Base-by-base conservation (phyloP, 2,113 vertebrate genomes). In the Paralichthys olivaceus region DNA sequence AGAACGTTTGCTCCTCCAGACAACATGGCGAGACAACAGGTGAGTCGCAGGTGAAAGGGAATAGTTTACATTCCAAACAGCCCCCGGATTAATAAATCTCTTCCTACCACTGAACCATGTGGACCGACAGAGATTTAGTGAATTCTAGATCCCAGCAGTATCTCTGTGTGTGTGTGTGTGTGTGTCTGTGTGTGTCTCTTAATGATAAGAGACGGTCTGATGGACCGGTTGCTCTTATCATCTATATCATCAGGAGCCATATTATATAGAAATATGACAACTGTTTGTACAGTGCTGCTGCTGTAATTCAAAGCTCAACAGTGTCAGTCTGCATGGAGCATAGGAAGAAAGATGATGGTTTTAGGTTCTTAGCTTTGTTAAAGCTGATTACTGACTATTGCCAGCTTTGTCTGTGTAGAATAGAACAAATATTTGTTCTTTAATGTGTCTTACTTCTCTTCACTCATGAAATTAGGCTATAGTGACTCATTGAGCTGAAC, bases 41-140 rank as follows among this genome's bases (percentile, higher is more conserved):
- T 88, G 84, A 88, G 63, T 75, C 71, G 67, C 70, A 71, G 79
- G 84, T 88, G 84, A 85, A 66, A 75, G 49, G 28, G 58, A 83
- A 83, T 78, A 81, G 57, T 73, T 89, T 37, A 64, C 64, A 87
- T 92, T 89, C 76, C 80, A 75, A 14, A 55, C 8, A 45, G 34
- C 17, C 47, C 28, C 67, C 8, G 4, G 26, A 51, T 79, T 69
- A 26, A 45, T 23, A 8, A 22, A 57, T 45, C 54, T 1, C 2
- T 56, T 59, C 32, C 40, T 54, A 13, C 22, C 29, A 54, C 45
- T 62, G 26, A 75, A 54, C 9, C 20, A 29, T 49, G 75, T 15
- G 25, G 43, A 37, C 3, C 4, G 4, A 23, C 34, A 37, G 25
- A 14, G 57, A 29, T 62, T 65, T 29, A 47, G 22, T n/a, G 0